These are phyloP conservation scores for Asobara japonica DNA, from an alignment of 1,140 invertebrate genomes.

Conservation along the genomic window DNA sequence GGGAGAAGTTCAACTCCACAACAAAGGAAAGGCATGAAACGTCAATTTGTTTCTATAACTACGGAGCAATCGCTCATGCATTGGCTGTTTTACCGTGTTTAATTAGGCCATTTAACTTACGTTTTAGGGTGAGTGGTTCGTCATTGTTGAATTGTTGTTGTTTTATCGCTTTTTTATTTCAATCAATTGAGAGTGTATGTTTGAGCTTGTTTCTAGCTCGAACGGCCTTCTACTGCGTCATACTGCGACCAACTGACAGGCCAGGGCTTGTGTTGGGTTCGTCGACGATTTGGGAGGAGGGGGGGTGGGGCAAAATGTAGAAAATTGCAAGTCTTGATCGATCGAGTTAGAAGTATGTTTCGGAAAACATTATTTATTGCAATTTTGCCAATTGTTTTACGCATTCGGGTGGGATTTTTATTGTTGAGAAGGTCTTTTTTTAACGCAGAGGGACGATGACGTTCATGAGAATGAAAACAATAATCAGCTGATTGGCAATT, in stretches of 20 bases:
- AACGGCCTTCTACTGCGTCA: conserved; percentile 61
- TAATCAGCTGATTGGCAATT: conserved; percentile 37
- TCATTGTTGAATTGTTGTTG: conserved; percentile 48
- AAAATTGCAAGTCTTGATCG: conserved; percentile 32
- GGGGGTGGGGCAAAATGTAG: neutral
- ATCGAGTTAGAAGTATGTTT: too few species aligned
- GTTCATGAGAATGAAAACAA: conserved; percentile 31
- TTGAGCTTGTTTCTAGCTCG: too few species aligned
- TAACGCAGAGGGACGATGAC: neutral
- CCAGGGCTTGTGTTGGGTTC: conserved; percentile 39
- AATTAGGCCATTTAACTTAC: conserved; percentile 45
- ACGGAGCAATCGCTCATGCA: too few species aligned
- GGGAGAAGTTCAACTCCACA: conserved; percentile 18
- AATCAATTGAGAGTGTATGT: neutral
- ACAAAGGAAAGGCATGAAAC: neutral
- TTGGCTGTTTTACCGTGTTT: neutral
- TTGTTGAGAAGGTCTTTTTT: neutral
- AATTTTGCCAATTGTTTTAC: too few species aligned
- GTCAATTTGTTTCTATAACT: neutral
- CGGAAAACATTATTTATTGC: too few species aligned
- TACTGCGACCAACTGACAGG: conserved; percentile 57
- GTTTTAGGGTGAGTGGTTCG: conserved; percentile 48
- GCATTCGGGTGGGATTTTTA: neutral
- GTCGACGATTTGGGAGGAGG: neutral
- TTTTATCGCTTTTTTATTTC: conserved; percentile 38